Conservation (phyloP, 1,140 invertebrate genomes). For the Platyscapa corneri region DNA sequence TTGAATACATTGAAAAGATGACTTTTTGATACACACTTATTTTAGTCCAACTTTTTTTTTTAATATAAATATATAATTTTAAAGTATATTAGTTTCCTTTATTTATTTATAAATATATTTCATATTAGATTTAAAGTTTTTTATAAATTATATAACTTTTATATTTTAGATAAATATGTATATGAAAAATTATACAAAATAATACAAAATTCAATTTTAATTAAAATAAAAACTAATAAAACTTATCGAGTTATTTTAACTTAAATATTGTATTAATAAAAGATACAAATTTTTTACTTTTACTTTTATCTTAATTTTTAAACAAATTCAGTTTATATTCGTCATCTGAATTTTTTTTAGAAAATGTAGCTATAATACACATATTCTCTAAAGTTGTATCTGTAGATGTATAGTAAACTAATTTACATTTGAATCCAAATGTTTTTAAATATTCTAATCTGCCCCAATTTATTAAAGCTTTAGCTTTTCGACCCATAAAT, state of each 20-base stretch:
- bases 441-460: constrained; percentile 79
- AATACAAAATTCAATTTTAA: too few species aligned
- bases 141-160: too few species aligned
- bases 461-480: constrained; percentile 85
- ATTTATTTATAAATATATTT: neutral
- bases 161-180: too few species aligned
- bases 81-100: neutral
- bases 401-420: constrained; percentile 80
- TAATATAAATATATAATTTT: neutral
- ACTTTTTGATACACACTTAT: neutral
- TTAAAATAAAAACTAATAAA: too few species aligned
- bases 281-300: neutral
- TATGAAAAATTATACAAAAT: too few species aligned
- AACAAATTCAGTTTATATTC: neutral
- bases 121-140: too few species aligned
- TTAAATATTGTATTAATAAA: neutral
- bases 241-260: neutral
- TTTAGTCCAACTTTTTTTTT: neutral
- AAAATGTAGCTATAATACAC: constrained; percentile 78
- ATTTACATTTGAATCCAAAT: constrained; percentile 76
- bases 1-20: too few species aligned
- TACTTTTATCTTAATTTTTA: neutral
- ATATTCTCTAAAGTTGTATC: constrained; percentile 85
- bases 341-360: neutral
- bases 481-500: constrained; percentile 81